Evolutionary conservation across 1,140 invertebrate species (phyloP).

Genomic region (Ctenoplectra terminalis): DNA sequence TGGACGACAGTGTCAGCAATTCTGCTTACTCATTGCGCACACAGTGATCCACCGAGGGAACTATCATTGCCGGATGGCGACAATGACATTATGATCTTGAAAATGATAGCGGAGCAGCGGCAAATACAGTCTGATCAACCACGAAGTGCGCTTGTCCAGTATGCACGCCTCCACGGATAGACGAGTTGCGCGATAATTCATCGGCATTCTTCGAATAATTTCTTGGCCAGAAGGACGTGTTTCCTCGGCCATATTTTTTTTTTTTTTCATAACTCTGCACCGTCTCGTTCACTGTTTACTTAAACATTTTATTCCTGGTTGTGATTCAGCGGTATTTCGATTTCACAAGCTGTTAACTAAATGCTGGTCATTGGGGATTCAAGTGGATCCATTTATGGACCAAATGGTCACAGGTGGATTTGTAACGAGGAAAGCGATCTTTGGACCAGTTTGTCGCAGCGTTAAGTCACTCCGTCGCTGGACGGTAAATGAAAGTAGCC

Average conservation of each 20-base stretch:
- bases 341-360: neutral
- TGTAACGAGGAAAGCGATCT: neutral
- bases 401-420: neutral
- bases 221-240: neutral
- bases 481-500: neutral
- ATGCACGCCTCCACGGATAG: neutral
- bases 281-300: neutral
- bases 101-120: neutral
- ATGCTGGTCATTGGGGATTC: no score
- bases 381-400: neutral
- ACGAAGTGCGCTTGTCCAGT: neutral
- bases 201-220: neutral
- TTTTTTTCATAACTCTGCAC: neutral
- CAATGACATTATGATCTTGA: conserved; percentile 13
- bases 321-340: neutral
- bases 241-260: no score
- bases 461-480: neutral
- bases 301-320: neutral
- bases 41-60: no score
- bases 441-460: neutral
- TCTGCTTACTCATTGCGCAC: neutral
- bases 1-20: neutral
- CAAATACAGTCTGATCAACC: neutral
- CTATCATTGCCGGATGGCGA: neutral
- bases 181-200: neutral